Evolutionary conservation across 1,140 invertebrate species (phyloP).

Genomic region (Brachionus asplanchnoidis): DNA sequence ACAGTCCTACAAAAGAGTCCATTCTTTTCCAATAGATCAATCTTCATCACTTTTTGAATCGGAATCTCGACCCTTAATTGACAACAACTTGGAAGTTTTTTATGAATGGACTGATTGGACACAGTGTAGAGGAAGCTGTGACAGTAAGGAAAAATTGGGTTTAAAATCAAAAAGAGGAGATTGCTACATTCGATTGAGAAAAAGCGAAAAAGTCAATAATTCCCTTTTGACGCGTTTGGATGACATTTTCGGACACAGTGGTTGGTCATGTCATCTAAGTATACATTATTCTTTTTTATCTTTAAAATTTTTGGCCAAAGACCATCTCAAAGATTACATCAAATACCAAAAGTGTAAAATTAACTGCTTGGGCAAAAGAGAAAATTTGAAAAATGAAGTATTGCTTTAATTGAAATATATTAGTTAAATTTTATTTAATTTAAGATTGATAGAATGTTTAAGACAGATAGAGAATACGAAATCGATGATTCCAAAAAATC

Average conservation of each 20-base stretch:
- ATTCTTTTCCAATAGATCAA: not conserved
- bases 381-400: not conserved
- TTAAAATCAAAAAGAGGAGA: not conserved
- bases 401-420: not conserved
- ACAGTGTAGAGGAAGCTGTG: not conserved
- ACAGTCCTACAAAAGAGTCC: not conserved
- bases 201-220: not conserved
- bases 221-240: not conserved
- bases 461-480: not conserved
- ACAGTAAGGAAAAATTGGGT: not conserved
- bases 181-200: not conserved
- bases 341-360: not conserved
- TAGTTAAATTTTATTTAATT: not conserved
- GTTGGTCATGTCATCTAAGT: not conserved
- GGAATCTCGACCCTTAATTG: not conserved
- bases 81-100: not conserved
- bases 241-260: not conserved
- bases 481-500: not conserved
- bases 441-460: not conserved
- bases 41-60: not conserved
- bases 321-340: not conserved
- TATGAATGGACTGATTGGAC: not conserved
- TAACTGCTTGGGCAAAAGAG: not conserved
- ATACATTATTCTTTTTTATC: not conserved
- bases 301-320: not conserved